Conservation (phyloP, 2,888 invertebrate genomes). For the Nomada fucata region DNA sequence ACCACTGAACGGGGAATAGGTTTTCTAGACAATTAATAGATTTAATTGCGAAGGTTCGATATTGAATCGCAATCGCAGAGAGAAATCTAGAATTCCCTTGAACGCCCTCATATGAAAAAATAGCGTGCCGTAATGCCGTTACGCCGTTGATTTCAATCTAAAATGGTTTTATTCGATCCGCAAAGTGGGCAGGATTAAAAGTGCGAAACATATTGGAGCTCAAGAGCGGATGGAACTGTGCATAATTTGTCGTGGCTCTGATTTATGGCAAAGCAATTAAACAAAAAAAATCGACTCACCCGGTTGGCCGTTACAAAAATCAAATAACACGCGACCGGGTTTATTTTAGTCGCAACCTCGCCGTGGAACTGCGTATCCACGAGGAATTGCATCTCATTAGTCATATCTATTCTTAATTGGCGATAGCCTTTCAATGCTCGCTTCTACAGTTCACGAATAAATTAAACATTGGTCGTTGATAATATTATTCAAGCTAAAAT, state of each 20-base stretch:
- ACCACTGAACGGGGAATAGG: no score
- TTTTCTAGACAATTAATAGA: no score
- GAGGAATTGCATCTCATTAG: background rate
- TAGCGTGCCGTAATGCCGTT: no score
- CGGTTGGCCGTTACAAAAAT: no score
- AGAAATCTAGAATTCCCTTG: no score
- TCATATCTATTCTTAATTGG: background rate
- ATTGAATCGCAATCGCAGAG: no score
- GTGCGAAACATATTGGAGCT: background rate
- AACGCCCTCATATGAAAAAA: no score
- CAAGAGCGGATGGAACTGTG: background rate
- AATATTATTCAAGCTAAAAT: background rate
- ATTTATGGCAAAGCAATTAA: background rate
- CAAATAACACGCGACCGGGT: background rate
- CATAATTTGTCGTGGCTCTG: background rate
- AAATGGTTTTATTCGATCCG: no score
- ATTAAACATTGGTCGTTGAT: background rate
- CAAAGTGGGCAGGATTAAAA: no score
- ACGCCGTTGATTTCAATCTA: no score
- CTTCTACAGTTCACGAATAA: background rate
- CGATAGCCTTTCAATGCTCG: background rate
- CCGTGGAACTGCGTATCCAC: background rate
- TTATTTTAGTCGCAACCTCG: constrained; percentile 6
- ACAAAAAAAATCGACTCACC: background rate
- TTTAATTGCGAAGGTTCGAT: no score